These are phyloP conservation scores for Pristionchus maxplancki DNA, from an alignment of 2,888 invertebrate genomes.

Conservation along the genomic window DNA sequence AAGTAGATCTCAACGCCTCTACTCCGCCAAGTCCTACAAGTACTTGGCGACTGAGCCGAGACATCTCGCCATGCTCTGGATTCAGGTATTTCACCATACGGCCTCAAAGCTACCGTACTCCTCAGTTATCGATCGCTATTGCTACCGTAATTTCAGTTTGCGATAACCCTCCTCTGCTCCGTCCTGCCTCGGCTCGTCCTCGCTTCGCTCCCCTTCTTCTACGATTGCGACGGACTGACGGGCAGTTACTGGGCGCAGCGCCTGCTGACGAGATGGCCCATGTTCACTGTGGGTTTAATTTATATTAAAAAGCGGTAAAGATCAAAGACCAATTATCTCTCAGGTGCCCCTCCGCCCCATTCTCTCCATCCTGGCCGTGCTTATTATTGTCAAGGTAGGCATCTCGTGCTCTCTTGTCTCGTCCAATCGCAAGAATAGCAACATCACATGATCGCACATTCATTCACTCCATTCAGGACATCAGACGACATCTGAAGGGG, in stretches of 20 bases:
- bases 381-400: too few relatives aligned
- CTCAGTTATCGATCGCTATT: too few relatives aligned
- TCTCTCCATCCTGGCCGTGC: too few relatives aligned
- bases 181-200: not conserved
- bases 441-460: too few relatives aligned
- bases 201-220: not conserved
- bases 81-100: not conserved
- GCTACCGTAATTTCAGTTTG: not conserved
- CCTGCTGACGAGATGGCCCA: not conserved
- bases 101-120: not conserved
- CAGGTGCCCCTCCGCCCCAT: too few relatives aligned
- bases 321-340: too few relatives aligned
- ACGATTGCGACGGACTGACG: not conserved
- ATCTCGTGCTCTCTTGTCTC: too few relatives aligned
- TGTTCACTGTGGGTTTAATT: not conserved
- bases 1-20: not conserved
- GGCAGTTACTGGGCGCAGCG: not conserved
- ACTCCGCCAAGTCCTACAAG: not conserved
- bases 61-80: not conserved
- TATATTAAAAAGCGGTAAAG: too few relatives aligned
- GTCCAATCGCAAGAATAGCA: too few relatives aligned
- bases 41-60: not conserved
- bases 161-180: not conserved
- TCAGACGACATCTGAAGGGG: too few relatives aligned
- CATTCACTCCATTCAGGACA: too few relatives aligned